phyloP scores from a whole-genome alignment of 2,113 vertebrate genomes.

The Lanius collurio region DNA sequence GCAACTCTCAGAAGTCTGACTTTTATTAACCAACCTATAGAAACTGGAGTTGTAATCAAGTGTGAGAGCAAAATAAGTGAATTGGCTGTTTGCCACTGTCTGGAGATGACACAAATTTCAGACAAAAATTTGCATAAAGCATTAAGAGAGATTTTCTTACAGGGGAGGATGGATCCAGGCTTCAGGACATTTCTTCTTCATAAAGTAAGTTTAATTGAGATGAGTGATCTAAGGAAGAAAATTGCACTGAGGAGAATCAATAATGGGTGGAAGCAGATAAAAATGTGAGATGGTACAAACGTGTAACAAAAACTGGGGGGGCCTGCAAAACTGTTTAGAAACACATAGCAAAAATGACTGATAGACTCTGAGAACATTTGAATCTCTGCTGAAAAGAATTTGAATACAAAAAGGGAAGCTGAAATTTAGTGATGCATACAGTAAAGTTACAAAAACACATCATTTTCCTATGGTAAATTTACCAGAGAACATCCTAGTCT shows the following conservation, averaged over 20 bases:
- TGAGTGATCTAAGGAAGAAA: background rate
- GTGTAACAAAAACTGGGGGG: background rate
- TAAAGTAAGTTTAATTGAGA: background rate
- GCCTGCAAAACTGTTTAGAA: background rate
- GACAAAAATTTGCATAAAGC: background rate
- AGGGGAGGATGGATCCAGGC: background rate
- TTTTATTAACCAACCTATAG: background rate
- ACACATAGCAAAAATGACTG: background rate
- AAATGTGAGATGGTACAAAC: background rate
- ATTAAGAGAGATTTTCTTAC: background rate
- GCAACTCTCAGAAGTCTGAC: background rate
- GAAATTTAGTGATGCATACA: background rate
- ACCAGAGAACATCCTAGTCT: background rate
- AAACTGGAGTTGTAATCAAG: background rate
- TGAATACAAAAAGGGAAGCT: background rate
- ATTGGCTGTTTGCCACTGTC: background rate
- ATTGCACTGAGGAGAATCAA: background rate
- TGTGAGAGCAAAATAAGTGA: background rate
- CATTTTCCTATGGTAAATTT: conserved; percentile 28
- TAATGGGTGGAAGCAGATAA: background rate
- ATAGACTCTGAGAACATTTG: background rate
- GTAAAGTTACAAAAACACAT: background rate
- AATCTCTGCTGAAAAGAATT: background rate
- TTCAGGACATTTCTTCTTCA: background rate
- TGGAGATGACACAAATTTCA: background rate